Conservation (phyloP, 35 echinoderm and acorn worm species). For the Stichopus chloronotus region DNA sequence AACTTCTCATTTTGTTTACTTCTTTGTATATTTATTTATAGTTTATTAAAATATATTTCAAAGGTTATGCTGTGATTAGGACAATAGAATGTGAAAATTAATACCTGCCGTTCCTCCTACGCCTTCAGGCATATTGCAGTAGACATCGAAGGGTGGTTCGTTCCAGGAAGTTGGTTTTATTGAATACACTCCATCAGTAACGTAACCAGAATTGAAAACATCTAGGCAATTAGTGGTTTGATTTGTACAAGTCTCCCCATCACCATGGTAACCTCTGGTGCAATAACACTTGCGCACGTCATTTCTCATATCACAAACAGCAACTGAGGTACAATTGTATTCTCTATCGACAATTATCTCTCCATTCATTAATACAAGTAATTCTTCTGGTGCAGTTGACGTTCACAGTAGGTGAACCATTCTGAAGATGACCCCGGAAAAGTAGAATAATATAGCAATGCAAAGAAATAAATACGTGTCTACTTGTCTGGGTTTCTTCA, state of each 20-base stretch:
- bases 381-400: not conserved
- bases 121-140: not conserved
- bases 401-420: not conserved
- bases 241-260: not conserved
- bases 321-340: not conserved
- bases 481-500: no score
- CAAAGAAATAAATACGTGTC: no score
- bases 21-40: no score
- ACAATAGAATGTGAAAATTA: no score
- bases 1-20: no score
- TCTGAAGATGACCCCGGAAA: not conserved
- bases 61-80: no score
- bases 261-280: not conserved
- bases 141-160: not conserved
- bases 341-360: not conserved
- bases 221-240: not conserved
- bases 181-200: not conserved
- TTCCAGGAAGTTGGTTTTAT: not conserved
- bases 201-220: not conserved
- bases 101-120: constrained; percentile 1
- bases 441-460: no score
- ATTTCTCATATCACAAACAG: not conserved
- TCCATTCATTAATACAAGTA: not conserved
- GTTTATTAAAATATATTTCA: no score
- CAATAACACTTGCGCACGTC: not conserved